These are phyloP conservation scores for Hypocryptadius cinnamomeus DNA, from an alignment of 2,113 vertebrate genomes.

Conservation along the genomic window DNA sequence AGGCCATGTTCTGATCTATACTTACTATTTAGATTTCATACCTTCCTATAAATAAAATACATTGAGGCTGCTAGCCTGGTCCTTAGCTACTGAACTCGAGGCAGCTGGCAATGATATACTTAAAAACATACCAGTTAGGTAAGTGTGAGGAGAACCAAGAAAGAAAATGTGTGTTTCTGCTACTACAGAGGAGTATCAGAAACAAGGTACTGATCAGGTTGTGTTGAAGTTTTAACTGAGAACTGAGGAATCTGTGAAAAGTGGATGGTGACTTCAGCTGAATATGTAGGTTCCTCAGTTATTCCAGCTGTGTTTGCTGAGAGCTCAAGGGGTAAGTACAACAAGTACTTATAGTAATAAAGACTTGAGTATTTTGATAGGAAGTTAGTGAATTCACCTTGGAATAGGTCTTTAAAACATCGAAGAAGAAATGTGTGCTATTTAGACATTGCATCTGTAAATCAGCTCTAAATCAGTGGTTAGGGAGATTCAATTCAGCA, in stretches of 20 bases:
- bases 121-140: neutral
- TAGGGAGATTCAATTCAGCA: neutral
- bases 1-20: neutral
- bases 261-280: neutral
- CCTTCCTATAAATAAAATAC: neutral
- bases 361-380: neutral
- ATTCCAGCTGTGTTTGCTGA: neutral
- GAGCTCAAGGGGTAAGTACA: neutral
- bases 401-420: neutral
- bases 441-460: conserved; percentile 19
- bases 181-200: neutral
- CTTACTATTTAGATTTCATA: neutral
- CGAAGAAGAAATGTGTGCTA: neutral
- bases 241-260: neutral
- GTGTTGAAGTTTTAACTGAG: neutral
- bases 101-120: neutral
- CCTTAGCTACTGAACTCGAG: neutral
- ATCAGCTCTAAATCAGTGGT: conserved; percentile 15
- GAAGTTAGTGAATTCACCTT: conserved; percentile 10
- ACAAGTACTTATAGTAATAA: neutral
- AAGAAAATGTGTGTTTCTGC: neutral
- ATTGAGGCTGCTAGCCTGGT: neutral
- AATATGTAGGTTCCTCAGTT: neutral
- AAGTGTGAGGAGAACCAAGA: neutral
- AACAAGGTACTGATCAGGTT: neutral